phyloP scores from a whole-genome alignment of 2,888 invertebrate species.

The Coenonympha arcania region DNA sequence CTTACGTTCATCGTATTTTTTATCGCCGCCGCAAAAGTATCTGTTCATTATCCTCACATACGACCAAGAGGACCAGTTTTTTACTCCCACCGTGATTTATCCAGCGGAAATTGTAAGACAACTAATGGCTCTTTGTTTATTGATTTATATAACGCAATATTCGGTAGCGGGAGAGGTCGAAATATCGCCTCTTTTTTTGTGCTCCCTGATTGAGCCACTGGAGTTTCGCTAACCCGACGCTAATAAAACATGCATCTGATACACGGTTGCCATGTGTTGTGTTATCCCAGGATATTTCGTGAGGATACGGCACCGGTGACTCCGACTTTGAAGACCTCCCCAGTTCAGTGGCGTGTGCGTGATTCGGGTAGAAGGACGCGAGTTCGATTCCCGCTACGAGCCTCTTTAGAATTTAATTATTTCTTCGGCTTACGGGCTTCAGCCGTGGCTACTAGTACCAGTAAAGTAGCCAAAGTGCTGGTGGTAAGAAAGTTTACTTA shows the following conservation, averaged over 20 bases:
- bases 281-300: neutral
- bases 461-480: no score
- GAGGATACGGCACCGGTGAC: no score
- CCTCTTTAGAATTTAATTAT: no score
- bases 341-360: no score
- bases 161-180: conserved; percentile 65
- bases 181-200: conserved; percentile 50
- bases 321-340: no score
- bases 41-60: conserved; percentile 53
- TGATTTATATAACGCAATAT: conserved; percentile 70
- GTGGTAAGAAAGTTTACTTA: no score
- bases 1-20: conserved; percentile 18
- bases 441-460: no score
- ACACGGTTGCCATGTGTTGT: neutral
- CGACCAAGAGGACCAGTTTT: conserved; percentile 48
- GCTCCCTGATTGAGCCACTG: conserved; percentile 57
- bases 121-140: conserved; percentile 72
- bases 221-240: conserved; percentile 37
- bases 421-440: no score
- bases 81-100: conserved; percentile 62
- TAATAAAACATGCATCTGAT: conserved; percentile 21
- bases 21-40: conserved; percentile 32
- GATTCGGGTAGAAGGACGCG: no score
- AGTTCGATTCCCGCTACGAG: no score
- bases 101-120: conserved; percentile 72